These are phyloP conservation scores for Microdon myrmicae DNA, from an alignment of 2,888 invertebrate species.

Conservation along the genomic window DNA sequence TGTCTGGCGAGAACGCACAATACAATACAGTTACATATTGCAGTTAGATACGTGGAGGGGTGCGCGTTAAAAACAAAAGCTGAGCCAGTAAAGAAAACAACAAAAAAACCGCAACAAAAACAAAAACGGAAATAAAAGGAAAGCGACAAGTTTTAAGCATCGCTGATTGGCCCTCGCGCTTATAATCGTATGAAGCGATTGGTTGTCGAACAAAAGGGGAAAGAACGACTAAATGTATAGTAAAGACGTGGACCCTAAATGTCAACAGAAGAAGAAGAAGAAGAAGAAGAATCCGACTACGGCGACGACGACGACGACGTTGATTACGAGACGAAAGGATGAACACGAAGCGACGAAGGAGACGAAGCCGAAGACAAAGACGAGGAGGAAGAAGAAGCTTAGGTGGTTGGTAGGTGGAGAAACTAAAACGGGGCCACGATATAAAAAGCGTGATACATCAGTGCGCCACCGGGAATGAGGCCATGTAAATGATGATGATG, in stretches of 20 bases:
- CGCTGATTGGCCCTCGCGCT: slow-evolving; percentile 52
- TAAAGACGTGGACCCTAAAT: slow-evolving; percentile 42
- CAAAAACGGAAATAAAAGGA: background rate
- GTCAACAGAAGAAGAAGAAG: slow-evolving; percentile 32
- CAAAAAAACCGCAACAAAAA: background rate
- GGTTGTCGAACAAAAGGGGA: slow-evolving; percentile 49
- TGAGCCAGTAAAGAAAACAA: slow-evolving; percentile 7
- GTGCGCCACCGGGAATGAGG: too few species aligned
- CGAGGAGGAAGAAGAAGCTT: too few species aligned
- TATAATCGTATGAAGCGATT: slow-evolving; percentile 49
- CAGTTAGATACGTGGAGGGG: slow-evolving; percentile 33
- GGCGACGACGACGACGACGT: slow-evolving; percentile 2
- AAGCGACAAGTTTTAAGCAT: slow-evolving; percentile 51
- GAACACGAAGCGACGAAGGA: background rate
- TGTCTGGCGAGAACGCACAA: slow-evolving; percentile 2
- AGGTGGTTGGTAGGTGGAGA: too few species aligned
- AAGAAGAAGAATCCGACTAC: slow-evolving; percentile 4
- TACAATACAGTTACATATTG: background rate
- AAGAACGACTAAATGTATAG: slow-evolving; percentile 36
- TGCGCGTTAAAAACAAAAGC: slow-evolving; percentile 49
- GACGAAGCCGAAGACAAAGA: too few species aligned
- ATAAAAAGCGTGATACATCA: too few species aligned
- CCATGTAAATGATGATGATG: too few species aligned
- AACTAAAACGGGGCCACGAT: too few species aligned
- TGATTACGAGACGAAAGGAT: background rate